A percentile compares a stretch with the other conserved stretches of the same genome.
Conservation (phyloP, 1,140 invertebrate genomes). For the Eriocheir sinensis region DNA sequence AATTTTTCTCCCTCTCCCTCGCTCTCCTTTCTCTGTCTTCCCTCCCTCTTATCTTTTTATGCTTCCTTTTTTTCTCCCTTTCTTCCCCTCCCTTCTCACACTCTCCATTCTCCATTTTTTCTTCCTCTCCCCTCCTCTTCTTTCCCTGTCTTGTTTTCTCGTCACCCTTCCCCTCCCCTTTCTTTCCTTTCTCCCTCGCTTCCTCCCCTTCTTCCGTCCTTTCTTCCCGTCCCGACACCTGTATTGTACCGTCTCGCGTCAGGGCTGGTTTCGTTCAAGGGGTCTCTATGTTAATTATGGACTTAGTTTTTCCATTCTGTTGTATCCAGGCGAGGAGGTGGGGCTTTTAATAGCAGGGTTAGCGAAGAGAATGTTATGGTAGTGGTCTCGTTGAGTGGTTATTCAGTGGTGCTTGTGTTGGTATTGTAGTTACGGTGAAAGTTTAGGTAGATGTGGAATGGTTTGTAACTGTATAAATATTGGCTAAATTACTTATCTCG, state of each 20-base stretch:
- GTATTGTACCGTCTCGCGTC: background rate
- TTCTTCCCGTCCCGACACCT: background rate
- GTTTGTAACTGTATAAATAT: too few species aligned
- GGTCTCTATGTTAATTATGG: too few species aligned
- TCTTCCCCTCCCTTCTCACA: background rate
- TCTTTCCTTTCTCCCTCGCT: background rate
- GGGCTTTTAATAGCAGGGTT: too few species aligned
- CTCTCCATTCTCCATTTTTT: background rate
- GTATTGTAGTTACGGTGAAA: too few species aligned
- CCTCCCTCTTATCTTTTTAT: background rate
- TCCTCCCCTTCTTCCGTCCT: background rate
- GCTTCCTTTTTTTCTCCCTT: background rate
- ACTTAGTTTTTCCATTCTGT: too few species aligned
- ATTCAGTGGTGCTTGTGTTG: too few species aligned
- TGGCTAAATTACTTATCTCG: too few species aligned
- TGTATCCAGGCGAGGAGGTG: too few species aligned
- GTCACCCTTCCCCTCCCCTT: background rate
- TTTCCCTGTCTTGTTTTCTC: background rate
- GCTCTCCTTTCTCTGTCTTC: background rate
- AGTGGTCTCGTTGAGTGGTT: too few species aligned
- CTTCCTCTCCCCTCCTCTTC: background rate
- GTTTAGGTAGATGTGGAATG: too few species aligned
- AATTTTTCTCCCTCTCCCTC: background rate
- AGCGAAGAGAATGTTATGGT: too few species aligned
- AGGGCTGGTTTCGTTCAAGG: too few species aligned